A percentile compares a stretch with the other conserved stretches of the same genome.
Conservation (phyloP, 2,888 invertebrate genomes). For the Eupithecia inturbata region DNA sequence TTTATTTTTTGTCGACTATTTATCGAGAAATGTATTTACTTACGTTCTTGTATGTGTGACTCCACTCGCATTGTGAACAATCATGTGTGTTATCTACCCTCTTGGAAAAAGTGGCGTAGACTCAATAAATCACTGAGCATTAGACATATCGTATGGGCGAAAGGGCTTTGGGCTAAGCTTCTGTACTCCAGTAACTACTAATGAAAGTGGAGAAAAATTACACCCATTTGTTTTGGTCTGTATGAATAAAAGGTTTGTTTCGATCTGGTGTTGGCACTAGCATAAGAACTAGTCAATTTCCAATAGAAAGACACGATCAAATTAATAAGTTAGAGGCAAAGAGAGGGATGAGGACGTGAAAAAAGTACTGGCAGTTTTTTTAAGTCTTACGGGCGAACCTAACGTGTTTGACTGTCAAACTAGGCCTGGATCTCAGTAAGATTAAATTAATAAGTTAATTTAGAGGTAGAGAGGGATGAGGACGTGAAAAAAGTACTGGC, state of each 20-base stretch:
- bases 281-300: background rate
- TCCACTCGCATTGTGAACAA: constrained; percentile 21
- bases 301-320: background rate
- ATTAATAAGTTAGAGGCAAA: background rate
- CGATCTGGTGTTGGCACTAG: background rate
- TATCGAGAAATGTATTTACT: background rate
- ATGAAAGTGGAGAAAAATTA: constrained; percentile 29
- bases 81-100: constrained; percentile 57
- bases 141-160: constrained; percentile 65
- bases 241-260: constrained; percentile 13
- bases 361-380: too few species aligned
- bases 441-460: too few species aligned
- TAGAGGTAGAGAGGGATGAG: too few species aligned
- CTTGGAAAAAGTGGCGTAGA: constrained; percentile 64
- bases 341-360: too few species aligned
- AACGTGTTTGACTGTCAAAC: too few species aligned
- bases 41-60: background rate
- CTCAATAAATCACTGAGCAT: constrained; percentile 77
- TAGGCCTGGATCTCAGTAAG: too few species aligned
- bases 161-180: constrained; percentile 49
- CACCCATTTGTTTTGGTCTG: constrained; percentile 23
- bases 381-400: too few species aligned
- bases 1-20: background rate
- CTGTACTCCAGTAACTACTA: constrained; percentile 42
- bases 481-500: too few species aligned